These are phyloP conservation scores for Cyprinodon diabolis DNA, from an alignment of 2,797 vertebrate genomes.

Conservation along the genomic window DNA sequence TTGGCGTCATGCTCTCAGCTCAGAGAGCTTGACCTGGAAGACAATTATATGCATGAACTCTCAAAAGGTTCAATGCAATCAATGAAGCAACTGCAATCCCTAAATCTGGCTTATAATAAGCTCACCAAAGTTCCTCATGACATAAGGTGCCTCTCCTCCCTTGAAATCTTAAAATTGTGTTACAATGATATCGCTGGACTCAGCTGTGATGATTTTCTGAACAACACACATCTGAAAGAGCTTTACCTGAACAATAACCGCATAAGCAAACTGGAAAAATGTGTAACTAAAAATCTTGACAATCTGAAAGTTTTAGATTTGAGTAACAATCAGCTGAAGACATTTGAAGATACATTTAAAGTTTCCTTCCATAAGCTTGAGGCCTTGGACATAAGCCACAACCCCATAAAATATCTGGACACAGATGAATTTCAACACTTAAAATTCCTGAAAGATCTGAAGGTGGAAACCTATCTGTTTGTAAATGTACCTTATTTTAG, in stretches of 20 bases:
- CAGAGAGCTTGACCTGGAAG: neutral
- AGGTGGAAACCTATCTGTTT: neutral
- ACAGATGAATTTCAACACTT: conserved; percentile 12
- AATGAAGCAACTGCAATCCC: neutral
- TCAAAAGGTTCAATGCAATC: neutral
- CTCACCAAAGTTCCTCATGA: conserved; percentile 21
- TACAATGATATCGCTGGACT: conserved; percentile 5
- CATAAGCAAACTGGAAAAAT: conserved; percentile 11
- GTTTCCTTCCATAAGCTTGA: neutral
- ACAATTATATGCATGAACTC: neutral
- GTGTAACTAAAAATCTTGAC: conserved; percentile 9
- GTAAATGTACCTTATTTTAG: neutral
- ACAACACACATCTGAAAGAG: conserved; percentile 2
- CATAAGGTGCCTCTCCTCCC: conserved; percentile 9
- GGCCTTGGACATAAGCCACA: conserved; percentile 21
- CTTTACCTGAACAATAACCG: conserved; percentile 3
- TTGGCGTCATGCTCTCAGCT: conserved; percentile 21
- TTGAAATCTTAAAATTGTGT: conserved; percentile 18
- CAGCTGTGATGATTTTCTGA: conserved; percentile 16
- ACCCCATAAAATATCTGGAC: rapidly evolving
- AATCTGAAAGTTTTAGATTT: conserved; percentile 19
- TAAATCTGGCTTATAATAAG: rapidly evolving
- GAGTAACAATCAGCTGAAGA: conserved; percentile 1
- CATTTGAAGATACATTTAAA: conserved; percentile 8
- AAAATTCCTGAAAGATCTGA: conserved; percentile 9